These are phyloP conservation scores for Masticophis lateralis DNA, from an alignment of 2,797 vertebrate genomes.

Conservation along the genomic window DNA sequence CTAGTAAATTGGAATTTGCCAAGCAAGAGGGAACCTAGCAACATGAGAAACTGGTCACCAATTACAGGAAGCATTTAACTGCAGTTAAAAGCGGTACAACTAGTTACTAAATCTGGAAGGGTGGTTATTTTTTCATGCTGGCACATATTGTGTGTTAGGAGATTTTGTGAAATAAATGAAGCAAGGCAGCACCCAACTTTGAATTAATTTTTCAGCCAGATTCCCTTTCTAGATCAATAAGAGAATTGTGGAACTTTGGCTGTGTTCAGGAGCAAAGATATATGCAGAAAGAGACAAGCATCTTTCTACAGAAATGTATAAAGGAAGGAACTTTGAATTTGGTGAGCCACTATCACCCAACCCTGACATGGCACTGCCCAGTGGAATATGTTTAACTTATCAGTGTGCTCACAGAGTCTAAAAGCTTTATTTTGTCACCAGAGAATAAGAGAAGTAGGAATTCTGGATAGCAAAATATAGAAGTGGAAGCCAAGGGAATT, in stretches of 20 bases:
- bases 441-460: background rate
- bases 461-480: background rate
- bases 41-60: background rate
- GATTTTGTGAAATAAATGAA: background rate
- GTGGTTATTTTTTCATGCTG: background rate
- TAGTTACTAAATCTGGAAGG: background rate
- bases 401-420: background rate
- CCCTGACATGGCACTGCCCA: background rate
- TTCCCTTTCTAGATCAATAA: background rate
- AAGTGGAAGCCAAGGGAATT: background rate
- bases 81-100: background rate
- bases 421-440: background rate
- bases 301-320: background rate
- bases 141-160: background rate
- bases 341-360: background rate
- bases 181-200: background rate
- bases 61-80: background rate
- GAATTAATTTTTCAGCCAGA: background rate
- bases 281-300: background rate
- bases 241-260: background rate
- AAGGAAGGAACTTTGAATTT: background rate
- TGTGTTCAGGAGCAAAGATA: background rate
- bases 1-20: background rate
- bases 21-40: background rate
- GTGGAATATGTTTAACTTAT: background rate